Conservation (phyloP, 1,140 invertebrate species). For the Drosophila nikananu region DNA sequence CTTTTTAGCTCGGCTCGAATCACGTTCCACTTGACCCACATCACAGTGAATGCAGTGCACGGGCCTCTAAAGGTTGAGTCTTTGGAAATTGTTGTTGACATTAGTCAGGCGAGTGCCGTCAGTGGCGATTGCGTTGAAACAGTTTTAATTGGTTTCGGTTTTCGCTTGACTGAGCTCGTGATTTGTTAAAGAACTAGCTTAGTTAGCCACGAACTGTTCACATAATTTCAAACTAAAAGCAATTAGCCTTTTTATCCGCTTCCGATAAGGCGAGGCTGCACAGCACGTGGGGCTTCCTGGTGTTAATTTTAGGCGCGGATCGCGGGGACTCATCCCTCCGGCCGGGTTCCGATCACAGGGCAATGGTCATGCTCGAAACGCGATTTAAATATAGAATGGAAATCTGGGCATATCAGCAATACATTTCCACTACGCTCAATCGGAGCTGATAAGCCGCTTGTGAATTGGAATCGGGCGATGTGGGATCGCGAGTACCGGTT, state of each 20-base stretch:
- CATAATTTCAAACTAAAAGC: conserved; percentile 8
- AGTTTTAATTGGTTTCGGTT: conserved; percentile 19
- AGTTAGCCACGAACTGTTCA: conserved; percentile 29
- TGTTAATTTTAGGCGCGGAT: conserved; percentile 10
- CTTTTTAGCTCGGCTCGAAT: conserved; percentile 33
- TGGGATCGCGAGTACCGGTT: conserved; percentile 50
- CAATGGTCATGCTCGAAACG: conserved; percentile 26
- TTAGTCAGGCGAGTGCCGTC: conserved; percentile 37
- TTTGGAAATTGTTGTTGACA: conserved; percentile 37
- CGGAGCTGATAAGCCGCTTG: conserved; percentile 29
- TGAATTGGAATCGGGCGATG: conserved; percentile 53
- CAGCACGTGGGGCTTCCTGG: conserved; percentile 19
- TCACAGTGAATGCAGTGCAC: conserved; percentile 24
- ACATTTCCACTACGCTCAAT: conserved; percentile 28
- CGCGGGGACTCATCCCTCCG: conserved; percentile 11
- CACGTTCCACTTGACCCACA: conserved; percentile 59
- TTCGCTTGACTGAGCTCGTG: conserved; percentile 10
- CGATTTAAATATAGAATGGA: conserved; percentile 59
- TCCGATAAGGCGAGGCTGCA: not conserved
- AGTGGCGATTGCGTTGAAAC: conserved; percentile 9
- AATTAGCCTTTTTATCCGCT: conserved; percentile 20
- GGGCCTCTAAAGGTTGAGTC: conserved; percentile 42
- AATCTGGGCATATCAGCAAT: conserved; percentile 48
- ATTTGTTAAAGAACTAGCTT: conserved; percentile 7
- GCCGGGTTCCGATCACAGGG: conserved; percentile 22